Conservation (phyloP, 2,888 invertebrate species). For the Metallyticus violacea region DNA sequence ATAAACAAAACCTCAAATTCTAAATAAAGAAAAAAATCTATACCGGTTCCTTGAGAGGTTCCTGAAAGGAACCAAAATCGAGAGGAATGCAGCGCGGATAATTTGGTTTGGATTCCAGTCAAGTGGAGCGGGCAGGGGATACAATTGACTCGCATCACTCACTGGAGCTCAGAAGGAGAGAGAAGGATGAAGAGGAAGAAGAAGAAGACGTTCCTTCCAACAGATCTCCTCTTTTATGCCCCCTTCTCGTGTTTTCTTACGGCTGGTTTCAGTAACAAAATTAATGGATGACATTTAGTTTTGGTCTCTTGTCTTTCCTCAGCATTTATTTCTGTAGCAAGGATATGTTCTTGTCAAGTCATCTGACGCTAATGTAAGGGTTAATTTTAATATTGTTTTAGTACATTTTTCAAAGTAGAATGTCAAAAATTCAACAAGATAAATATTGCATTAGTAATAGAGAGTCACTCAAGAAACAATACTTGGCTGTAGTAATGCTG, state of each 20-base stretch:
- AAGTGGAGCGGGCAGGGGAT: background rate
- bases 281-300: no score
- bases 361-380: no score
- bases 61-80: conserved; percentile 1
- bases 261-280: background rate
- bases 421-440: no score
- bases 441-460: no score
- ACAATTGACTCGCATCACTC: background rate
- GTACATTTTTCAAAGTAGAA: no score
- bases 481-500: no score
- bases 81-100: conserved; percentile 7
- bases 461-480: no score
- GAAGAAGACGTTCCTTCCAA: background rate
- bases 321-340: no score
- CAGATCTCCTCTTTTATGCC: no score
- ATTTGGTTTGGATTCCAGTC: conserved; percentile 13
- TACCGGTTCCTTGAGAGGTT: background rate
- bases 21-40: background rate
- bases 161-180: background rate
- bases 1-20: conserved; percentile 5
- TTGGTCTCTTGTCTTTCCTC: no score
- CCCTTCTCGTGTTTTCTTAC: background rate
- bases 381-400: no score
- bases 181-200: background rate
- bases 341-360: no score